phyloP scores from a whole-genome alignment of 2,888 invertebrate genomes.

The Troides aeacus region DNA sequence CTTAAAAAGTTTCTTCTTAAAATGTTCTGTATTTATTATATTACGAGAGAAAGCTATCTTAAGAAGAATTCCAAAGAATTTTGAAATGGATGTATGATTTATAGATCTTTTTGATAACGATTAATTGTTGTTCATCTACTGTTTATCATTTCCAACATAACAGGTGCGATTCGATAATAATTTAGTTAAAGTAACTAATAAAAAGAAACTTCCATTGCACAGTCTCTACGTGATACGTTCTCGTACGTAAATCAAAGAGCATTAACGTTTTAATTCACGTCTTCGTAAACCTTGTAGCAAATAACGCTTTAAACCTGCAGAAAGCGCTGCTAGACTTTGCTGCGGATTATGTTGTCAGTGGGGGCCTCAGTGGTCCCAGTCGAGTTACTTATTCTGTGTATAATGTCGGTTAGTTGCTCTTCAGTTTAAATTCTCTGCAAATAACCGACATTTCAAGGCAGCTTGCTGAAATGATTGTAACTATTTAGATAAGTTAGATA shows the following conservation, averaged over 20 bases:
- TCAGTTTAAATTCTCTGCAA: slow-evolving; percentile 26
- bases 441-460: slow-evolving; percentile 21
- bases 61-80: too few relatives aligned
- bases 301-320: slow-evolving; percentile 14
- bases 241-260: slow-evolving; percentile 5
- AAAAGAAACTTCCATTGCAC: not conserved
- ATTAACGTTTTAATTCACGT: slow-evolving; percentile 8
- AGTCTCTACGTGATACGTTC: not conserved
- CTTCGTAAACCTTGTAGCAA: slow-evolving; percentile 11
- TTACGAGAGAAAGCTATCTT: too few relatives aligned
- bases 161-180: too few relatives aligned
- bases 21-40: too few relatives aligned
- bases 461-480: slow-evolving; percentile 11
- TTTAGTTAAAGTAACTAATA: too few relatives aligned
- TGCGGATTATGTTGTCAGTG: slow-evolving; percentile 27
- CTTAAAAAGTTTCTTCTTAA: too few relatives aligned
- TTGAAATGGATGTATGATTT: too few relatives aligned
- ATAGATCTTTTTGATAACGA: too few relatives aligned
- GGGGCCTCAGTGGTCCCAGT: slow-evolving; percentile 9
- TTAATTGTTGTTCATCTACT: too few relatives aligned
- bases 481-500: slow-evolving; percentile 12
- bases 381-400: slow-evolving; percentile 29
- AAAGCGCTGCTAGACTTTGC: slow-evolving; percentile 18
- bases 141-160: too few relatives aligned
- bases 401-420: slow-evolving; percentile 19